A percentile compares a stretch with the other conserved stretches of the same genome.
Conservation (phyloP, 2,113 vertebrate genomes). For the Oreochromis tanganicae region DNA sequence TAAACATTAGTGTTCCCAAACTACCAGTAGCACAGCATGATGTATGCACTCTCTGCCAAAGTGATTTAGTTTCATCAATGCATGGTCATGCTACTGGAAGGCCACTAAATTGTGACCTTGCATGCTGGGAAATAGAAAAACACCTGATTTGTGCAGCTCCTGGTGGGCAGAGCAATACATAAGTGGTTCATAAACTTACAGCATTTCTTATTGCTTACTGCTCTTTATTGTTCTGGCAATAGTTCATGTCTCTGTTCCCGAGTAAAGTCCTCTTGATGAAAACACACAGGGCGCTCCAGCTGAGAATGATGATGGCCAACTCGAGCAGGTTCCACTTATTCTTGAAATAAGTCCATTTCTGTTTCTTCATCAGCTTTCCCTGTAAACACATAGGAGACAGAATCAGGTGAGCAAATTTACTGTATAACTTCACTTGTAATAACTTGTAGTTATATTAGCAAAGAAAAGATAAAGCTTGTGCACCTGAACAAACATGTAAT, state of each 20-base stretch:
- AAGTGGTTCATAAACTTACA: background rate
- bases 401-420: background rate
- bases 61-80: background rate
- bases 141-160: background rate
- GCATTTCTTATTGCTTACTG: conserved; percentile 68
- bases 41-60: background rate
- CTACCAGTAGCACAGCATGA: background rate
- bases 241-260: conserved; percentile 78
- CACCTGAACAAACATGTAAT: conserved; percentile 93
- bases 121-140: background rate
- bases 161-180: background rate
- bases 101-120: background rate
- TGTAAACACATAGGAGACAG: conserved; percentile 43
- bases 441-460: background rate
- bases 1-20: background rate
- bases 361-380: conserved; percentile 80
- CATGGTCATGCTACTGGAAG: background rate
- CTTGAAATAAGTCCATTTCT: conserved; percentile 83
- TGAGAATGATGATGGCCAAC: conserved; percentile 82
- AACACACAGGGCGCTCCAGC: conserved; percentile 85
- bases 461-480: background rate
- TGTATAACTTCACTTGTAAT: background rate
- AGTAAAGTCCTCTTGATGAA: conserved; percentile 86
- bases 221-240: conserved; percentile 78
- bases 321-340: conserved; percentile 91